Evolutionary conservation across 92 coral and sea anemone genomes (phyloP).

Genomic region (Anthopleura xanthogrammica): DNA sequence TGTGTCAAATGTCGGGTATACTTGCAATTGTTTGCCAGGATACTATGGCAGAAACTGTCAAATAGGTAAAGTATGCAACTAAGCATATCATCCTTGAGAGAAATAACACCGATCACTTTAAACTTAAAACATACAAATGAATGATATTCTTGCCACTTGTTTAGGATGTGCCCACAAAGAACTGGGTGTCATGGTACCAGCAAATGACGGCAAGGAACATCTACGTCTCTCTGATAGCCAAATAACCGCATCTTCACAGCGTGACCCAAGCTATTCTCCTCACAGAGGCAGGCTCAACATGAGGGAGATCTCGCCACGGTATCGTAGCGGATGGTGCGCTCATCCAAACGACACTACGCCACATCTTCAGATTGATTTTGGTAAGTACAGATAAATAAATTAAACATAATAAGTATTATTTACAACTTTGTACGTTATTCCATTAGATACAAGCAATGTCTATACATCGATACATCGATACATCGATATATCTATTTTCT

Average conservation of each 20-base stretch:
- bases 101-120: neutral
- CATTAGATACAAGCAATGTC: neutral
- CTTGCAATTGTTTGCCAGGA: conserved; percentile 21
- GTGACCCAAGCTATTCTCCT: conserved; percentile 18
- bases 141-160: neutral
- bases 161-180: conserved; percentile 33
- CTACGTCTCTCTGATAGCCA: conserved; percentile 30
- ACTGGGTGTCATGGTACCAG: conserved; percentile 31
- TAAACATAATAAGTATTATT: neutral
- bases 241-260: conserved; percentile 27
- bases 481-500: neutral
- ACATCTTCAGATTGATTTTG: conserved; percentile 44
- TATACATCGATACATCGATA: neutral
- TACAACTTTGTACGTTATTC: neutral
- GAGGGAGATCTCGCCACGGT: neutral
- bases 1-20: conserved; percentile 17
- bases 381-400: conserved; percentile 1
- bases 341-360: conserved; percentile 18
- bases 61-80: conserved; percentile 7
- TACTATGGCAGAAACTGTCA: conserved; percentile 34
- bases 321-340: conserved; percentile 54
- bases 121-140: no score
- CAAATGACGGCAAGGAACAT: conserved; percentile 24
- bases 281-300: conserved; percentile 34
- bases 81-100: neutral